Evolutionary conservation across 2,797 vertebrate genomes (phyloP).

Genomic region (Lagocephalus sceleratus): DNA sequence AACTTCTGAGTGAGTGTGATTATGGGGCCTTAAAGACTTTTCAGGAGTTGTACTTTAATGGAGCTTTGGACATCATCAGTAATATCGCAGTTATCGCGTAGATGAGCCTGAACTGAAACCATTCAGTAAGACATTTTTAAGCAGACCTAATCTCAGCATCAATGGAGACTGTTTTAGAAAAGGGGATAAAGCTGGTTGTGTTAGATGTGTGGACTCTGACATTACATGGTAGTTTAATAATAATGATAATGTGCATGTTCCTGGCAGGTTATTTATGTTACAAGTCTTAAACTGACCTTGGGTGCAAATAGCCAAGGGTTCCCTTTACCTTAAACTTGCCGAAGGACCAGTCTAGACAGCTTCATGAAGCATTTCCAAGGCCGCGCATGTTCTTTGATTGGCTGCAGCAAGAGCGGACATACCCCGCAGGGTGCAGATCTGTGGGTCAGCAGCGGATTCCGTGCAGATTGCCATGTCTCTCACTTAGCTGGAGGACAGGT

Average conservation of each 20-base stretch:
- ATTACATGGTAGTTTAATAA: too few species aligned
- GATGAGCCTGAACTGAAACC: constrained; percentile 10
- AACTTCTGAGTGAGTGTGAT: too few species aligned
- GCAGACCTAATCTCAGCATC: too few species aligned
- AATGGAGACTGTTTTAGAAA: too few species aligned
- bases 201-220: too few species aligned
- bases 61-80: constrained; percentile 6
- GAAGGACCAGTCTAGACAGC: constrained; percentile 4
- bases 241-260: too few species aligned
- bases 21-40: too few species aligned
- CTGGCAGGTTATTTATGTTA: too few species aligned
- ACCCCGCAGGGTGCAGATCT: constrained; percentile 24
- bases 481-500: constrained; percentile 11
- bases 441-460: constrained; percentile 19
- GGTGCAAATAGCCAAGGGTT: neutral
- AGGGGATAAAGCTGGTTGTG: too few species aligned
- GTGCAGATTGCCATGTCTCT: constrained; percentile 31
- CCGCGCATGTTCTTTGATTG: constrained; percentile 24
- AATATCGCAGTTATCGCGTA: constrained; percentile 20
- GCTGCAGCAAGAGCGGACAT: constrained; percentile 18
- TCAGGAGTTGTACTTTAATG: too few species aligned
- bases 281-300: neutral
- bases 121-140: constrained; percentile 10
- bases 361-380: constrained; percentile 11
- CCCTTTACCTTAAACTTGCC: constrained; percentile 5